A percentile compares a stretch with the other conserved stretches of the same genome.
Conservation (phyloP, 2,797 vertebrate genomes). For the Cryptoprocta ferox region DNA sequence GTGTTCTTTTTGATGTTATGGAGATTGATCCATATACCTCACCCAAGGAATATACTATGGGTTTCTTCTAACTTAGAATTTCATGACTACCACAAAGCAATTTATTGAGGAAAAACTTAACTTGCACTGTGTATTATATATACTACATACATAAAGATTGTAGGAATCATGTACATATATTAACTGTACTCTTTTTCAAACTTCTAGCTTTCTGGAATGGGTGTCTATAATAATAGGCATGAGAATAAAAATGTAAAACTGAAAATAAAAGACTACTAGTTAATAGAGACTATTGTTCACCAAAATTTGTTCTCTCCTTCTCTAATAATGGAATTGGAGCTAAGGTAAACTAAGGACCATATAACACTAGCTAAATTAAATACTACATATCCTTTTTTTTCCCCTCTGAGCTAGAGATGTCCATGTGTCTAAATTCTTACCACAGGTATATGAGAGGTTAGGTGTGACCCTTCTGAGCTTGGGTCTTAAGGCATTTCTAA, state of each 20-base stretch:
- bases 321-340: not conserved
- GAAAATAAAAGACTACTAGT: not conserved
- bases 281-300: not conserved
- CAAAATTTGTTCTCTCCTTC: not conserved
- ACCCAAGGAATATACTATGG: not conserved
- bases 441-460: not conserved
- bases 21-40: not conserved
- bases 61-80: conserved; percentile 23
- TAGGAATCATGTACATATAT: not conserved
- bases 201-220: not conserved
- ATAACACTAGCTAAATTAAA: not conserved
- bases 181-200: not conserved
- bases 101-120: conserved; percentile 7
- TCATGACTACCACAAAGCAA: not conserved
- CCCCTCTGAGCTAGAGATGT: not conserved
- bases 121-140: not conserved
- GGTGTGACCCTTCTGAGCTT: not conserved
- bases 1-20: not conserved
- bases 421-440: not conserved
- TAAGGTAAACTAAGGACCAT: not conserved
- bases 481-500: not conserved
- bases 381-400: not conserved
- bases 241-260: conserved; percentile 12
- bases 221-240: not conserved
- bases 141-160: not conserved